Conservation (phyloP, 2,888 invertebrate species). For the Allacma fusca region DNA sequence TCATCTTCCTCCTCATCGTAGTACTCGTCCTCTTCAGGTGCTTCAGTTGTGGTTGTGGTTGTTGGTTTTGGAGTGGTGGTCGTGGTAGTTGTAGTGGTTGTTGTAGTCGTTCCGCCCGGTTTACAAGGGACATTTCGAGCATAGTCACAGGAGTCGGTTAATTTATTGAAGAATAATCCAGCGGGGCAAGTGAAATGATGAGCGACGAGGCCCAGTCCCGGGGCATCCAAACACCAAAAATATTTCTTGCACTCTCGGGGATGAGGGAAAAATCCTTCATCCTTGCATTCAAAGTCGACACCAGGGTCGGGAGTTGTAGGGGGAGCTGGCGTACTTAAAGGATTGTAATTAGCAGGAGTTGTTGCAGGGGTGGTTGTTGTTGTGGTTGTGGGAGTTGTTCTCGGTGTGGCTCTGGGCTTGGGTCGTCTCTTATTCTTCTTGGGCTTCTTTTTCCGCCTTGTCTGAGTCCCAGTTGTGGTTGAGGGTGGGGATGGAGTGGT, state of each 20-base stretch:
- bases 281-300: conserved; percentile 84
- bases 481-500: conserved; percentile 61
- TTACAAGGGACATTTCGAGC: conserved; percentile 76
- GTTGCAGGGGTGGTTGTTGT: conserved; percentile 64
- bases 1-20: conserved; percentile 68
- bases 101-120: conserved; percentile 51
- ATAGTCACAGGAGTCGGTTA: conserved; percentile 91
- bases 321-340: conserved; percentile 74
- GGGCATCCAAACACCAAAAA: conserved; percentile 92
- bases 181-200: conserved; percentile 94
- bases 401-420: conserved; percentile 55
- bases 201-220: conserved; percentile 87
- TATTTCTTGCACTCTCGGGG: conserved; percentile 93
- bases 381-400: conserved; percentile 67
- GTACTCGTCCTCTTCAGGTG: conserved; percentile 65
- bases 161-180: conserved; percentile 88
- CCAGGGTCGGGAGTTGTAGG: conserved; percentile 83
- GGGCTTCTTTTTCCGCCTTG: conserved; percentile 45
- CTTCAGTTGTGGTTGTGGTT: conserved; percentile 63
- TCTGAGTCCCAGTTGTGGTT: conserved; percentile 59
- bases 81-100: conserved; percentile 67
- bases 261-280: conserved; percentile 91
- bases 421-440: conserved; percentile 54
- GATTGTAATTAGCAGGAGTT: conserved; percentile 52
- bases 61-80: conserved; percentile 64